Base-by-base conservation (phyloP, 2,797 vertebrate genomes). In the Caiman crocodilus region DNA sequence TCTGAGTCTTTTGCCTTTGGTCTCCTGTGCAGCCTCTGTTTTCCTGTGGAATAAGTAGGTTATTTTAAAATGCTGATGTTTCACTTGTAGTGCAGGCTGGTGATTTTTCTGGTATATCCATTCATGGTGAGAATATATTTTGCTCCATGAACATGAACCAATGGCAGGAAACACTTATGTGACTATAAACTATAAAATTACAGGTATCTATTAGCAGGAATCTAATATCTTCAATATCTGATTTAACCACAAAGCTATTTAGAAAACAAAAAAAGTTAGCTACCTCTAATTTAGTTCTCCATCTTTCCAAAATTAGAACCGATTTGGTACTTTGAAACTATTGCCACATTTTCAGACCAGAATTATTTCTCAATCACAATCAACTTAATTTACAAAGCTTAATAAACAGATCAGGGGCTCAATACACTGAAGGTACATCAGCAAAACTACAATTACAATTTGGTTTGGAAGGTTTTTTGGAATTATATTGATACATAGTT, bases 21-120 rank as follows among this genome's bases (percentile, higher is more conserved):
- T 64, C 21, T 58, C 56, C 59, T 81, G 21, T 15, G 57, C 32
- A 87, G 60, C 26, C 30, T 67, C 26, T 55, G 0, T 18, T 57
- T 20, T 67, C 71, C 76, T 35, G 79, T 76, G 30, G 26, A 69
- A 60, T 59, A 64, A 75, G 12, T 21, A 88, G 80, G 30, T 75
- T 28, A 57, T 76, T 92, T 88, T 6, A 56, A 84, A 77, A 92
- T 73, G 42, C 69, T 14, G 50, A 42, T 14, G 87, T 18, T 61
- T 83, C 76, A 80, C 11, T 1, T 60, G 57, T 4, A 35, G 89
- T 81, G 42, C 28, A 79, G 23, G 71, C 15, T 28, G 63, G 75
- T 57, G 71, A 82, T 93, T 56, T 67, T 30, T 75, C 82, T 85
- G n/a, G 69, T 92, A 50, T 82, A 20, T 86, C 74, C 76, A 65